phyloP scores from a whole-genome alignment of 1,140 invertebrate species.

The Leptopilina boulardi region DNA sequence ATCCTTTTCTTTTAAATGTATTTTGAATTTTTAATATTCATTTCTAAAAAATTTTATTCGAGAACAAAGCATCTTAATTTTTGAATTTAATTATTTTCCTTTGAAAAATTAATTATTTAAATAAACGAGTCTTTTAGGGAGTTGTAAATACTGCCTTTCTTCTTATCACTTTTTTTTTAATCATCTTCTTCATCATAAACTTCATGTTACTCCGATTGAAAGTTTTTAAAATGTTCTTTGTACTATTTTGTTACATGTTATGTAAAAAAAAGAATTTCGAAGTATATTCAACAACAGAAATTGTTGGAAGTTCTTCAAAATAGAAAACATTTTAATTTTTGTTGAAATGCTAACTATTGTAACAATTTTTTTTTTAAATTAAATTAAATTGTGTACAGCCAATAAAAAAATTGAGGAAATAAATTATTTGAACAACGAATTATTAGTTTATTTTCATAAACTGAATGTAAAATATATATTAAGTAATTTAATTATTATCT shows the following conservation, averaged over 20 bases:
- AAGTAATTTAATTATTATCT: too few species aligned
- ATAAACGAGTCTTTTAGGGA: background rate
- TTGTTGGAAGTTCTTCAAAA: background rate
- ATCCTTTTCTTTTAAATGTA: background rate
- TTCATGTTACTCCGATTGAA: background rate
- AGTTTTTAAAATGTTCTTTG: background rate
- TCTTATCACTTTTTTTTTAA: background rate
- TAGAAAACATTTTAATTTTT: background rate
- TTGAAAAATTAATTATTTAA: background rate
- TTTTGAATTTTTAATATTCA: background rate
- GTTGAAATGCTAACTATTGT: background rate
- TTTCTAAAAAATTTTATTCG: background rate
- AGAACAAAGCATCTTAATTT: background rate
- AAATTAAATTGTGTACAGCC: background rate
- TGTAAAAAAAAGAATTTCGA: background rate
- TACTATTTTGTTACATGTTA: background rate
- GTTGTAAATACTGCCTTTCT: background rate
- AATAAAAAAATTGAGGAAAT: background rate
- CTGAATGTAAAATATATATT: too few species aligned
- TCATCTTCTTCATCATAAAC: background rate
- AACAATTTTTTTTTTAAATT: background rate
- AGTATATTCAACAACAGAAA: background rate
- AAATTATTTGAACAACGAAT: constrained; percentile 3
- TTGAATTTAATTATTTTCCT: background rate
- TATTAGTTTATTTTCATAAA: background rate